Percentiles rank a stretch among this genome's conserved stretches.
These are phyloP conservation scores for Rhynchophorus ferrugineus DNA, from an alignment of 1,140 invertebrate genomes.

Conservation along the genomic window DNA sequence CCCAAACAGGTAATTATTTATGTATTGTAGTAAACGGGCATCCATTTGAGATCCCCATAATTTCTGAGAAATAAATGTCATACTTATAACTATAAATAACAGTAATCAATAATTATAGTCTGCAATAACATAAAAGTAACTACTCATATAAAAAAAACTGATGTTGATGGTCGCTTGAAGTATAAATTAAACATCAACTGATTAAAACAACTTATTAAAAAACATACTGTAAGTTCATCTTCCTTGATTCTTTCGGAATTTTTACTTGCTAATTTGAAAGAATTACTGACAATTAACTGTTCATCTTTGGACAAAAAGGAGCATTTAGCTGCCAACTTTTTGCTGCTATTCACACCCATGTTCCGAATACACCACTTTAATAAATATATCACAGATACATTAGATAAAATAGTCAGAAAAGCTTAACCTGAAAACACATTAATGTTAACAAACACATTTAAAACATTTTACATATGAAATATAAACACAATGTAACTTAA, in stretches of 20 bases:
- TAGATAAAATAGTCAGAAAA: too few relatives aligned
- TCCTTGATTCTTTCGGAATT: constrained; percentile 53
- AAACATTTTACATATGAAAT: too few relatives aligned
- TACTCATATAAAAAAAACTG: too few relatives aligned
- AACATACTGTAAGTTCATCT: constrained; percentile 55
- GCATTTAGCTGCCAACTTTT: constrained; percentile 53
- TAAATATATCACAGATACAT: too few relatives aligned
- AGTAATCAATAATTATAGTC: too few relatives aligned
- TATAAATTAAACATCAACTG: constrained; percentile 8
- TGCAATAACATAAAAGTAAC: too few relatives aligned
- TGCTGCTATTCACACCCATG: constrained; percentile 48
- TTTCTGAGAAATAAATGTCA: constrained; percentile 49
- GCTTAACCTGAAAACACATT: too few relatives aligned
- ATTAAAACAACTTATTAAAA: constrained; percentile 8
- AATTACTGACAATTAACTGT: constrained; percentile 50
- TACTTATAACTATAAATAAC: background rate
- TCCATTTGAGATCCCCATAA: constrained; percentile 54
- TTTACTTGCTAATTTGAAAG: constrained; percentile 50
- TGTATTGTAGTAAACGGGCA: constrained; percentile 48
- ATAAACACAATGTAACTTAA: too few relatives aligned
- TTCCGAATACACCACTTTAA: too few relatives aligned
- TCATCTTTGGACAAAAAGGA: constrained; percentile 52
- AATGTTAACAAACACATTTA: too few relatives aligned
- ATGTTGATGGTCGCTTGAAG: background rate
- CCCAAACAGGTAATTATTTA: constrained; percentile 53